Conservation (phyloP, 2,113 vertebrate species). For the Psittacula cyanocephala region DNA sequence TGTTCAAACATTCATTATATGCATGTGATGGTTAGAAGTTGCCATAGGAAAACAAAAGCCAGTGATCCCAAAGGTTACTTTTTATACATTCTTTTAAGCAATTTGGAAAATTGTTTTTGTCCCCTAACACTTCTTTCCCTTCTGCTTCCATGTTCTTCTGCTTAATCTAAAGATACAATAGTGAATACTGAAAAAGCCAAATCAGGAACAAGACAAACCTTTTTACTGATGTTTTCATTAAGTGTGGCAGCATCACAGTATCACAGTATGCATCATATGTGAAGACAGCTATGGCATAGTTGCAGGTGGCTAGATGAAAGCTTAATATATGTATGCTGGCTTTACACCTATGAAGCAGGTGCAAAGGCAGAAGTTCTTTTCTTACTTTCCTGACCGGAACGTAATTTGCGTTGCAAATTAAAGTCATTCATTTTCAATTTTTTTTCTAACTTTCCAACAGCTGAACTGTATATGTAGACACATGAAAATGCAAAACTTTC, state of each 20-base stretch:
- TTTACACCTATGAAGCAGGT: no score
- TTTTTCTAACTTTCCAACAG: background rate
- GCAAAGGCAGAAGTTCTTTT: background rate
- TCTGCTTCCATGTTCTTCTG: background rate
- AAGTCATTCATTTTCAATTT: background rate
- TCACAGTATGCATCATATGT: no score
- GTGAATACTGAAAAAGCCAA: background rate
- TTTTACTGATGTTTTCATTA: background rate
- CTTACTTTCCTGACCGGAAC: background rate
- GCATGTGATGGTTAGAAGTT: background rate
- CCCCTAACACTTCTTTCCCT: background rate
- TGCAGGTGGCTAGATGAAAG: no score
- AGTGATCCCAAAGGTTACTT: background rate
- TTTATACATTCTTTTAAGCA: background rate
- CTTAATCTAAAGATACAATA: background rate
- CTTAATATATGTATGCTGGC: no score
- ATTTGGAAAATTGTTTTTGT: background rate
- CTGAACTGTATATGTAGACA: background rate
- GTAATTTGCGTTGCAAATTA: background rate
- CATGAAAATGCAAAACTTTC: background rate
- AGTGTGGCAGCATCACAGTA: background rate
- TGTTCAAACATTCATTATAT: constrained; percentile 32
- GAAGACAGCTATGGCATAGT: no score
- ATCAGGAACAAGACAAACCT: background rate
- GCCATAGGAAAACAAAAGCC: constrained; percentile 36